A percentile compares a stretch with the other conserved stretches of the same genome.
These are phyloP conservation scores for Picathartes gymnocephalus DNA, from an alignment of 2,113 vertebrate genomes.

Conservation along the genomic window DNA sequence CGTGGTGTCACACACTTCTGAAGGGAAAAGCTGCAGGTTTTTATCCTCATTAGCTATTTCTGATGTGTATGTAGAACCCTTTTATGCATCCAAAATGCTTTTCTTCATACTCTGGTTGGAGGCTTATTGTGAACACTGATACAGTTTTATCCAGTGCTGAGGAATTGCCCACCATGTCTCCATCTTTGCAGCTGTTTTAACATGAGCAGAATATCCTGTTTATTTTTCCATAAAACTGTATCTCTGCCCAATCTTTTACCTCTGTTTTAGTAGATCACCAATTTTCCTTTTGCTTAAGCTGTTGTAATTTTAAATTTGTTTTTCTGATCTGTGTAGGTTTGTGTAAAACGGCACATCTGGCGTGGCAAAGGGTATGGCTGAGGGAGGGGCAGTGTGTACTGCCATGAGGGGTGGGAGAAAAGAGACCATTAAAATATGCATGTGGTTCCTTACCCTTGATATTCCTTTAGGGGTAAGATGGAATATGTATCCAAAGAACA, in stretches of 20 bases:
- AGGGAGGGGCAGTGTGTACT: not conserved
- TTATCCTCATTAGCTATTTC: not conserved
- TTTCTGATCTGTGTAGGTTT: not conserved
- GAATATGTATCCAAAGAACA: slow-evolving; percentile 73
- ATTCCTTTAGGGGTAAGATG: slow-evolving; percentile 65
- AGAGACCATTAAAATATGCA: not conserved
- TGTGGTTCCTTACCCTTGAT: not conserved
- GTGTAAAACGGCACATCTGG: not conserved
- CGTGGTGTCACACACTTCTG: not conserved
- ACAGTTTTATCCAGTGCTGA: not conserved
- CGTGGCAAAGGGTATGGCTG: not conserved
- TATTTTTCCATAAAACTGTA: not conserved
- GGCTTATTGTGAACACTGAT: not conserved
- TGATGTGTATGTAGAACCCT: not conserved
- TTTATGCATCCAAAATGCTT: not conserved
- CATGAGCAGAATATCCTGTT: not conserved
- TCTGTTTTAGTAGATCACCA: not conserved
- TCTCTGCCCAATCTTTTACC: not conserved
- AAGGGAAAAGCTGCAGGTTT: not conserved
- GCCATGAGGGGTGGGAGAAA: not conserved
- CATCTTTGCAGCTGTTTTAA: not conserved
- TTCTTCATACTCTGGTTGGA: not conserved
- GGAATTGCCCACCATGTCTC: not conserved
- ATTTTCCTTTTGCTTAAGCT: not conserved
- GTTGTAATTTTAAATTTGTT: not conserved